A percentile compares a stretch with the other conserved stretches of the same genome.
Evolutionary conservation across 2,113 vertebrate genomes (phyloP).

Genomic region (Pseudonaja textilis): DNA sequence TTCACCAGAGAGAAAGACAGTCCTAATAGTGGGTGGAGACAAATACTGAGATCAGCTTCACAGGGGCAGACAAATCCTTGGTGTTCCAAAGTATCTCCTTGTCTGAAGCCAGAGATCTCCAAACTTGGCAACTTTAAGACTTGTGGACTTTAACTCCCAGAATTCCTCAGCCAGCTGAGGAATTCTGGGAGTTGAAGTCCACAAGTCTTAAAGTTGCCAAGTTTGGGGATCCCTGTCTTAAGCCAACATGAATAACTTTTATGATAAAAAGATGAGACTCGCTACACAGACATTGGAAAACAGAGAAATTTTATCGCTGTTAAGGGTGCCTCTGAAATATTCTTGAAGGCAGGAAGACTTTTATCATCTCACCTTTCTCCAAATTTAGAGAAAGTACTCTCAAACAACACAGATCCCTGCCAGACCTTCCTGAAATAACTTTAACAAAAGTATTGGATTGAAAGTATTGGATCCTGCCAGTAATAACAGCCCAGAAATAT

Average conservation of each 20-base stretch:
- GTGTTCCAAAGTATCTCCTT: neutral
- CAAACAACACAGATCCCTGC: neutral
- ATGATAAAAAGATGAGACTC: neutral
- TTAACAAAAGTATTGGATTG: neutral
- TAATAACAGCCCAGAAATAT: neutral
- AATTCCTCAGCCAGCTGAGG: too few species aligned
- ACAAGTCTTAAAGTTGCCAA: too few species aligned
- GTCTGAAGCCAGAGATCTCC: neutral
- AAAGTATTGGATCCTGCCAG: neutral
- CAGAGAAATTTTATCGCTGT: neutral
- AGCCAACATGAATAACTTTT: neutral
- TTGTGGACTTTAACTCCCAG: too few species aligned
- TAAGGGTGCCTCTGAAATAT: neutral
- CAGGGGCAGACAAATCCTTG: neutral
- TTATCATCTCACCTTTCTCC: neutral
- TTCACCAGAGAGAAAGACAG: neutral
- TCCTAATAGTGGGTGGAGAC: neutral
- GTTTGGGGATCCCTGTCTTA: neutral
- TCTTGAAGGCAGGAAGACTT: neutral
- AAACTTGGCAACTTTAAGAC: too few species aligned
- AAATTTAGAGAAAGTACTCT: neutral
- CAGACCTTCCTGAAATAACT: neutral
- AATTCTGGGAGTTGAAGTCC: too few species aligned
- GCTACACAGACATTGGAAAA: neutral
- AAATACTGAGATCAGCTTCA: neutral